Evolutionary conservation across 2,113 vertebrate genomes (phyloP).

Genomic region (Blennius ocellaris): DNA sequence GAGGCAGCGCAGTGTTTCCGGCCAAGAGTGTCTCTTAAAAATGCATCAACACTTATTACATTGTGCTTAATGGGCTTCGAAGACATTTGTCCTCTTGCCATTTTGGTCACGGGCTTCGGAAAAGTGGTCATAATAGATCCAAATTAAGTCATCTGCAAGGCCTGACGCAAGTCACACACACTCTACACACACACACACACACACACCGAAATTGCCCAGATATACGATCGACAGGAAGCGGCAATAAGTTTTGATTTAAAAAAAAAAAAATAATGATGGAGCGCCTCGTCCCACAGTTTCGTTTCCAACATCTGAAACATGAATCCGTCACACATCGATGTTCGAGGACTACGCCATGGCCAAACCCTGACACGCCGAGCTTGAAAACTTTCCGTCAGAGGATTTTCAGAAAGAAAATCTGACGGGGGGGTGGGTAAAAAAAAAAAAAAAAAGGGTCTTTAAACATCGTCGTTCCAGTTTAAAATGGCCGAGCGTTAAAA

Average conservation of each 20-base stretch:
- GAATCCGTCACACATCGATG: conserved; percentile 38
- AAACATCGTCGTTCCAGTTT: background rate
- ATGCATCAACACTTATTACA: conserved; percentile 69
- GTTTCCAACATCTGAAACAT: conserved; percentile 58
- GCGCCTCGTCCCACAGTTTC: conserved; percentile 50
- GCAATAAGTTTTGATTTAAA: conserved; percentile 62
- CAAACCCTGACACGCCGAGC: conserved; percentile 34
- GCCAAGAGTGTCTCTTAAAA: conserved; percentile 74
- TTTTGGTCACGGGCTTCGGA: conserved; percentile 53
- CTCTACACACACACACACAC: background rate
- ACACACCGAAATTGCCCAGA: conserved; percentile 27
- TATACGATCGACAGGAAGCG: conserved; percentile 42
- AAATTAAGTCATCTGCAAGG: conserved; percentile 56
- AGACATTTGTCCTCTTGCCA: conserved; percentile 57
- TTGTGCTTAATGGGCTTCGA: conserved; percentile 62
- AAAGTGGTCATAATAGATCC: conserved; percentile 61
- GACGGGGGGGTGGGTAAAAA: no score
- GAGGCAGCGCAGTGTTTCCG: conserved; percentile 49
- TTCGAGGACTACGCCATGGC: conserved; percentile 56
- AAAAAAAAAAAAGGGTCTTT: background rate
- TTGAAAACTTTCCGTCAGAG: conserved; percentile 17
- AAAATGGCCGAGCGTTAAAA: conserved; percentile 26
- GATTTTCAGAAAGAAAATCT: background rate
- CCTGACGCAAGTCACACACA: conserved; percentile 37
- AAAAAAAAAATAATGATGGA: conserved; percentile 53